Evolutionary conservation across 2,113 vertebrate genomes (phyloP).

Genomic region (Sus scrofa): T2T-Sscrofa CM000820.6:78502001-78502500

Average conservation of each 20-base stretch:
- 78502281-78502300: neutral
- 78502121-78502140: neutral
- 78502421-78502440: neutral
- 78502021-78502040: conserved; percentile 2
- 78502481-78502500: neutral
- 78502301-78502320: neutral
- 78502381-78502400: neutral
- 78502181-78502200: conserved; percentile 22
- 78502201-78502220: neutral
- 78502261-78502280: neutral
- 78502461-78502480: neutral
- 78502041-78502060: neutral
- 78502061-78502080: neutral
- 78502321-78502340: neutral
- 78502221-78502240: neutral
- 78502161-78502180: neutral
- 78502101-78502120: neutral
- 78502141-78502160: neutral
- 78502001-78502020: neutral
- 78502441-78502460: neutral
- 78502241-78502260: neutral
- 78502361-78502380: neutral
- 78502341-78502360: conserved; percentile 18
- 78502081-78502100: neutral
- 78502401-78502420: neutral